Base-by-base conservation (phyloP, 2,113 vertebrate genomes). In the Hippocampus mohnikei region DNA sequence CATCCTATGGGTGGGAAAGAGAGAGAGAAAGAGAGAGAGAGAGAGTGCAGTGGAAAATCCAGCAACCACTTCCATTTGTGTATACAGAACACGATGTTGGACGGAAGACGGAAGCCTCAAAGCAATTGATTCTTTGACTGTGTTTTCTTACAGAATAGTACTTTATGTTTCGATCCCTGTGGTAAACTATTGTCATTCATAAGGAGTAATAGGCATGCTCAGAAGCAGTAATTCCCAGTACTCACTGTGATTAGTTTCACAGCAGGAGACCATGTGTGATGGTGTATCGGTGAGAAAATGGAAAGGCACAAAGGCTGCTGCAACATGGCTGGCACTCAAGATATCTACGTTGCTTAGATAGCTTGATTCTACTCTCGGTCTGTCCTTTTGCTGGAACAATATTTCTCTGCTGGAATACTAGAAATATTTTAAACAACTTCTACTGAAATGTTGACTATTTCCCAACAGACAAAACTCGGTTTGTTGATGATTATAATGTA, bases 231-330 rank as follows among this genome's bases (percentile, higher is more conserved):
- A 67, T 75, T 63, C 74, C 63, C 20, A 25, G n/a, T 41, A 29
- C 13, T 76, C 29, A 11, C 6, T 77, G 59, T 44, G 71, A 77
- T 87, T 74, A 53, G 44, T 78, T 46, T 71, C 77, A 44, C 61
- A 55, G 50, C 59, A 61, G 8, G 58, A 69, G 33, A 40, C 27
- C 81, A 72, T 87, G 84, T 85, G 73, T 72, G 84, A 76, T 83
- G 77, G 83, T 82, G 86, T 77, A 80, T 87, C 71, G 89, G 91
- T 94, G 92, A 94, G 91, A 88, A 88, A 85, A 92, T 91, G 93
- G 93, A 94, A 95, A 93, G 81, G 84, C 82, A 84, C 80, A 90
- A 90, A 85, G 89, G 92, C 89, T 93, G 89, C 90, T 83, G 86
- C 93, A 92, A 91, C 91, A 90, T 88, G 90, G 72, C 72, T 88